These are phyloP conservation scores for Schrankia costaestrigalis DNA, from an alignment of 2,888 invertebrate species.

Conservation along the genomic window DNA sequence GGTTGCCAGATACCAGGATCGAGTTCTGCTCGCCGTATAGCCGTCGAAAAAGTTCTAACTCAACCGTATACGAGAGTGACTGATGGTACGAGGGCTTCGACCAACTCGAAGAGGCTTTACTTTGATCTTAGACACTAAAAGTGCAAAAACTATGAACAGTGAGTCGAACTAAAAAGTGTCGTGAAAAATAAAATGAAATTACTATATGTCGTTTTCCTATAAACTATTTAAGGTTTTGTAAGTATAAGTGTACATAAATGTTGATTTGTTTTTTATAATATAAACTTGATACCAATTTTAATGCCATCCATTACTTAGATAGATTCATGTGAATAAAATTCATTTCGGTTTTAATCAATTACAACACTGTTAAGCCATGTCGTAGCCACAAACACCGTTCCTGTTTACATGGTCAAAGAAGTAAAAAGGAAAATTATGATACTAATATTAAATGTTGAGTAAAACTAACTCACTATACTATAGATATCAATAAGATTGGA, in stretches of 20 bases:
- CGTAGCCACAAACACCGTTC: no score
- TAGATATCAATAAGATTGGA: conserved; percentile 19
- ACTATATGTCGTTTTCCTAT: conserved; percentile 16
- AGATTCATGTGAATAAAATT: background rate
- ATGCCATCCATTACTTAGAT: conserved; percentile 30
- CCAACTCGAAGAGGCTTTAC: conserved; percentile 69
- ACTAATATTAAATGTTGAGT: no score
- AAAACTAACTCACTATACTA: conserved; percentile 2
- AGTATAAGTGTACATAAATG: conserved; percentile 31
- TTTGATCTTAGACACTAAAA: conserved; percentile 52
- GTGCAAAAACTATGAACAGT: conserved; percentile 31
- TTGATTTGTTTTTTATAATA: conserved; percentile 13
- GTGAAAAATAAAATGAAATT: conserved; percentile 13
- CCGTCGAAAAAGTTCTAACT: conserved; percentile 69
- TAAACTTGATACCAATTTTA: conserved; percentile 18
- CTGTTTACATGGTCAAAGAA: no score
- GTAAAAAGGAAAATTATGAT: no score
- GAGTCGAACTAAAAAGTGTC: conserved; percentile 21
- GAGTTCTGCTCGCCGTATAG: conserved; percentile 71
- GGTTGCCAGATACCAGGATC: conserved; percentile 75
- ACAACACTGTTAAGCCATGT: no score
- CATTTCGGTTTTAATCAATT: background rate
- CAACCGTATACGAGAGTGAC: conserved; percentile 75
- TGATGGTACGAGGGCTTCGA: conserved; percentile 70
- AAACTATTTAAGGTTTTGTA: conserved; percentile 12